phyloP scores from a whole-genome alignment of 2,113 vertebrate species.

The Sprattus sprattus region DNA sequence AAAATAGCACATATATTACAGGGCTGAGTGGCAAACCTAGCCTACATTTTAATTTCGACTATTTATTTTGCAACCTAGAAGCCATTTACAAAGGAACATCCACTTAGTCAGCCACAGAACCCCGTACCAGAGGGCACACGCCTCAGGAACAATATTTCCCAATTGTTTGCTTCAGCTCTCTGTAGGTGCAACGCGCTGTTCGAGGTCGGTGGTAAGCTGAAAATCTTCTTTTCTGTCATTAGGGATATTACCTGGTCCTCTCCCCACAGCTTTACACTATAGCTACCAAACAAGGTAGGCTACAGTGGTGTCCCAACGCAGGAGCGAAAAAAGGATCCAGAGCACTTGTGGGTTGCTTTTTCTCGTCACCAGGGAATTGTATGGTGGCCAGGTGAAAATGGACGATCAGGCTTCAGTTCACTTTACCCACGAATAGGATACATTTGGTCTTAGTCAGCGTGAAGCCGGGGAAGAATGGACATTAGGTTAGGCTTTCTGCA shows the following conservation, averaged over 20 bases:
- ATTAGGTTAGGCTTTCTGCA: not conserved
- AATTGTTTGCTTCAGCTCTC: not conserved
- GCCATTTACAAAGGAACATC: too few relatives aligned
- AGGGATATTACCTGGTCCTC: conserved; percentile 6
- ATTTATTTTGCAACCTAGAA: too few relatives aligned
- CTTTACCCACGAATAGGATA: not conserved
- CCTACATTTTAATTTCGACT: too few relatives aligned
- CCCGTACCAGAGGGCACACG: not conserved
- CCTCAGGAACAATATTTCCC: not conserved
- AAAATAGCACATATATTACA: too few relatives aligned
- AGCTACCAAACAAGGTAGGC: not conserved
- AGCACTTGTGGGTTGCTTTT: not conserved
- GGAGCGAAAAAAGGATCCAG: not conserved
- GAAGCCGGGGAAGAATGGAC: not conserved
- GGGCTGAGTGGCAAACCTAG: too few relatives aligned
- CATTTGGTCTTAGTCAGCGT: not conserved
- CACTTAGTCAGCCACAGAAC: not conserved
- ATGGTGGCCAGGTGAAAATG: not conserved
- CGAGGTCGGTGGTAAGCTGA: conserved; percentile 15
- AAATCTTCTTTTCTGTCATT: conserved; percentile 21
- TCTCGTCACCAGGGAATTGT: not conserved
- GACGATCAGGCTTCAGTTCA: not conserved
- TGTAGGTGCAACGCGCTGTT: not conserved
- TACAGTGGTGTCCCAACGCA: not conserved
- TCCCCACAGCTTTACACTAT: not conserved